Evolutionary conservation across 2,797 vertebrate genomes (phyloP), one percentile per base, ranked within the genome.

Genomic region (Poeciliopsis infans): DNA sequence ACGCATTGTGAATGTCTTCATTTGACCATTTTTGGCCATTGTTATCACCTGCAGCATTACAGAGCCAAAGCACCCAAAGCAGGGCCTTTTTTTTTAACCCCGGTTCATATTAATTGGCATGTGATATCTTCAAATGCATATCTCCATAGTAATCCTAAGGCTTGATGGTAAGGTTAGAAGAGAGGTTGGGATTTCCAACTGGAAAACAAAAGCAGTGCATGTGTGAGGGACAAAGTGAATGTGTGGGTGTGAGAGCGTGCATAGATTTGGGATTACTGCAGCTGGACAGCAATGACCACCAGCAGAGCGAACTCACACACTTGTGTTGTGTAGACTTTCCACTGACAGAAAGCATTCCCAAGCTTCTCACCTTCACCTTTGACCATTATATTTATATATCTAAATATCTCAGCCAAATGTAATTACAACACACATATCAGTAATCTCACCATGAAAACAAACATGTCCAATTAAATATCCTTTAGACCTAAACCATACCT

Each of bases 261-360:
- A 70, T 23, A 28, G 74, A 81, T 83, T 76, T 90, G 61, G 79
- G 86, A 86, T 93, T 88, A 92, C 74, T 80, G 36, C 41, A 70
- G 85, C 85, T 83, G 85, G 78, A 82, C 79, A 74, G 80, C 68
- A 57, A 72, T 73, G 88, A 90, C 90, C 88, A 90, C 88, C 85
- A 16, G 75, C 68, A 76, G 69, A 82, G 82, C 2, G 23, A 74
- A 87, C 74, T 77, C 79, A 23, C 12, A 79, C 1, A 28, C 64
- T 68, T 68, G 23, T 46, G 13, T 55, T 46, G 7, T 61, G 47
- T 25, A 74, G 45, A 64, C 10, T 23, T 31, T 28, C 33, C 33
- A 53, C 0, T 41, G 25, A 28, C 25, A 28, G 7, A 41, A 61
- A 25, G 53, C 73, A 57, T n/a, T 55, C 36, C 39, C 36, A 69